phyloP scores from a whole-genome alignment of 2,113 vertebrate species.

The Eurystomus gularis region DNA sequence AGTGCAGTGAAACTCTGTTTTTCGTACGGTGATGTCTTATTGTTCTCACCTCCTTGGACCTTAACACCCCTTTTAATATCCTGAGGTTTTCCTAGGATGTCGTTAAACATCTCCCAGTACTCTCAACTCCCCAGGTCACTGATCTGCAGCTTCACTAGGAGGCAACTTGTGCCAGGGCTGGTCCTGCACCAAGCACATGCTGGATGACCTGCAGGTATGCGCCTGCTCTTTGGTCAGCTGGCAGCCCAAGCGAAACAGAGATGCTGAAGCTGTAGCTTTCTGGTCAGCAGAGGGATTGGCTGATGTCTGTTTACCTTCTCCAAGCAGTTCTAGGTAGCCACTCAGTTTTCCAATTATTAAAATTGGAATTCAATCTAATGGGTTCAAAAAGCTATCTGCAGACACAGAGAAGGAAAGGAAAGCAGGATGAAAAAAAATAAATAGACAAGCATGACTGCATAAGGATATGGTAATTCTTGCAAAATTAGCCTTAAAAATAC shows the following conservation, averaged over 20 bases:
- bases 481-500: neutral
- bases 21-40: neutral
- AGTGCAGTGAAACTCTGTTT: neutral
- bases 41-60: neutral
- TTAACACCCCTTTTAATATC: neutral
- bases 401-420: neutral
- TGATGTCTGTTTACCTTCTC: neutral
- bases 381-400: neutral
- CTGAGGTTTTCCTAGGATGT: neutral
- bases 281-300: fast-evolving
- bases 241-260: neutral
- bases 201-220: neutral
- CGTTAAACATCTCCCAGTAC: neutral
- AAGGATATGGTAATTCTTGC: neutral
- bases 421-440: neutral
- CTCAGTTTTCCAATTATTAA: neutral
- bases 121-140: neutral
- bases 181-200: neutral
- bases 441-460: neutral
- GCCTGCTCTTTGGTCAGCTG: neutral
- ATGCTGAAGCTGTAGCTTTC: neutral
- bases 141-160: neutral
- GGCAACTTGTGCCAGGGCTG: neutral
- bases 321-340: neutral
- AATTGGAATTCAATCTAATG: neutral